phyloP scores from a whole-genome alignment of 2,113 vertebrate genomes.

The Tetrax tetrax region DNA sequence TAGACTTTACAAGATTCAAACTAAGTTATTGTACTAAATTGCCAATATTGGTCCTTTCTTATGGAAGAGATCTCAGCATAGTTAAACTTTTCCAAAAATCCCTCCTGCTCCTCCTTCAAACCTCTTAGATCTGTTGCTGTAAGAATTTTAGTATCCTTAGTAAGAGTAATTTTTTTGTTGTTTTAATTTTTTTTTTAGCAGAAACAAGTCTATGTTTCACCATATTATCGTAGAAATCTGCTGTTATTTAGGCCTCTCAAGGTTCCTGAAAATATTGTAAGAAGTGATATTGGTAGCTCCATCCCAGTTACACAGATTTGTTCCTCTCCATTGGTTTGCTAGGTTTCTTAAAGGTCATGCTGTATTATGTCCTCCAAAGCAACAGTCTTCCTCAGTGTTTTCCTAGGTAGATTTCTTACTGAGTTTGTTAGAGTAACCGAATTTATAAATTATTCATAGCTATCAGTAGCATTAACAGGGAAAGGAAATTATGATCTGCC shows the following conservation, averaged over 20 bases:
- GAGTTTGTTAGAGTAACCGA: background rate
- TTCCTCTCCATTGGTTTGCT: background rate
- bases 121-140: background rate
- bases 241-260: background rate
- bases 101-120: background rate
- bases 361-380: background rate
- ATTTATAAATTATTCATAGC: background rate
- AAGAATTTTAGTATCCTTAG: background rate
- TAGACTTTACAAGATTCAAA: background rate
- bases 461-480: background rate
- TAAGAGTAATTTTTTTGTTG: background rate
- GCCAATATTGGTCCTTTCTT: background rate
- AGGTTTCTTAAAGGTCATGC: background rate
- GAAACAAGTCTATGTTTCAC: background rate
- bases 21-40: background rate
- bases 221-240: background rate
- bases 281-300: background rate
- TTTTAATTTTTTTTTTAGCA: background rate
- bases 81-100: background rate
- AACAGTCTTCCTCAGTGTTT: background rate
- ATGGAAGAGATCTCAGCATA: background rate
- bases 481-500: background rate
- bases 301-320: background rate
- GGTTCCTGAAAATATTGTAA: background rate
- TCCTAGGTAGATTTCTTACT: background rate